Base-by-base conservation (phyloP, 2,113 vertebrate species). In the Butorides virescens region DNA sequence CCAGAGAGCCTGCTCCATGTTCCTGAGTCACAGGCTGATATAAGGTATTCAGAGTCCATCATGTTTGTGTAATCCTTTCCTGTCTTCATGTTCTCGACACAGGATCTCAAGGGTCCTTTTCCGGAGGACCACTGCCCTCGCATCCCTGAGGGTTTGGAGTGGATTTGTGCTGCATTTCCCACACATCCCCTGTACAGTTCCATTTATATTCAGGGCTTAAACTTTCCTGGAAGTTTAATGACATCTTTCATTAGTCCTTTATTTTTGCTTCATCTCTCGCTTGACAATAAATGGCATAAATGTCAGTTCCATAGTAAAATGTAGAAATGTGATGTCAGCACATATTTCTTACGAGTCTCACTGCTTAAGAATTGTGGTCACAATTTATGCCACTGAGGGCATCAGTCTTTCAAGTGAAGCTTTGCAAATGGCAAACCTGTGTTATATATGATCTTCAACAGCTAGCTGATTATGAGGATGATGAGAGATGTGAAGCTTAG, bases 291-390 rank as follows among this genome's bases (percentile, higher is more conserved):
- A 74, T 9, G 59, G 44, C 37, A 79, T 19, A 96, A 96, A 94
- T 96, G 85, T 96, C 92, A 96, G 55, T 49, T 71, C 27, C 61
- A 66, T 34, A 76, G 27, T 91, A 77, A 96, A 96, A 86, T 62
- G 59, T 25, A 93, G 84, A 86, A 94, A 74, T 85, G 42, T 87
- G 72, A 65, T 89, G 86, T 92, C 93, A 94, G 91, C 76, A 59
- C 49, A 29, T 90, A 81, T 88, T 92, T 88, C 86, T 75, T 73
- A 68, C 0, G 2, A 90, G 36, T 68, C 71, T 71, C 52, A 14
- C 39, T 83, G 37, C 84, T 70, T 85, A 49, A 84, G 70, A 92
- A 50, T 32, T 79, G 72, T 75, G 77, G 49, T 47, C 55, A 85
- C 53, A 95, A 95, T 97, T 96, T 90, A 92, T 95, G 70, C 46